A percentile compares a stretch with the other conserved stretches of the same genome.
These are phyloP conservation scores for Cinclus mexicanus DNA, from an alignment of 2,113 vertebrate genomes.

Conservation along the genomic window DNA sequence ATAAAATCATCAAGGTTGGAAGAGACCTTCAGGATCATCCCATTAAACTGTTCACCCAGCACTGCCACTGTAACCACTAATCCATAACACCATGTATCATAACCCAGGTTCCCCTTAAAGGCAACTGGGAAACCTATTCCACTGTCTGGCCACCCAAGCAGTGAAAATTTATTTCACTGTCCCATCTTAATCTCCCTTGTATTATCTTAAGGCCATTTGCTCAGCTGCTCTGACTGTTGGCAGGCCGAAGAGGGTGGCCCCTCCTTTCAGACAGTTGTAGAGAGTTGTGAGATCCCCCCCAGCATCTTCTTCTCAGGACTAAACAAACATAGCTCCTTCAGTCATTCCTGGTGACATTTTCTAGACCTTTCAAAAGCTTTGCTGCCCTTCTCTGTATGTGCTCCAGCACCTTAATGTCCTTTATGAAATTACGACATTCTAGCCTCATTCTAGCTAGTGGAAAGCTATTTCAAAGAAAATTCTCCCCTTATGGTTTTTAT, in stretches of 20 bases:
- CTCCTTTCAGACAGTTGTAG: background rate
- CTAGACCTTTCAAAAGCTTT: background rate
- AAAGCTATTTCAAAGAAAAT: conserved; percentile 77
- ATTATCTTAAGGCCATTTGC: background rate
- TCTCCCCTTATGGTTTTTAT: conserved; percentile 16
- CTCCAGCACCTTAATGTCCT: background rate
- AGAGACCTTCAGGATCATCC: background rate
- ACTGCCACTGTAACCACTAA: background rate
- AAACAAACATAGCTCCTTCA: background rate
- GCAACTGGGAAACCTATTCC: background rate
- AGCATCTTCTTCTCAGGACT: background rate
- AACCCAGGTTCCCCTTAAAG: background rate
- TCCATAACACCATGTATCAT: background rate
- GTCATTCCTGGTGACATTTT: accelerated
- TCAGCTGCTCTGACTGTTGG: accelerated
- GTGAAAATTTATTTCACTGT: background rate
- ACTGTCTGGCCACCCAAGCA: background rate
- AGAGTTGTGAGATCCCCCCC: background rate
- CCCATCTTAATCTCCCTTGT: background rate
- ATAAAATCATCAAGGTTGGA: background rate
- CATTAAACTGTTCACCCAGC: background rate
- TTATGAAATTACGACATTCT: accelerated
- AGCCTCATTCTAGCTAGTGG: conserved; percentile 54
- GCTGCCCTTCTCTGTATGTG: background rate
- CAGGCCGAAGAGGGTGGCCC: background rate